Percentiles rank a stretch among this genome's conserved stretches.
Conservation (phyloP, 2,113 vertebrate genomes). For the Amazona guildingii region DNA sequence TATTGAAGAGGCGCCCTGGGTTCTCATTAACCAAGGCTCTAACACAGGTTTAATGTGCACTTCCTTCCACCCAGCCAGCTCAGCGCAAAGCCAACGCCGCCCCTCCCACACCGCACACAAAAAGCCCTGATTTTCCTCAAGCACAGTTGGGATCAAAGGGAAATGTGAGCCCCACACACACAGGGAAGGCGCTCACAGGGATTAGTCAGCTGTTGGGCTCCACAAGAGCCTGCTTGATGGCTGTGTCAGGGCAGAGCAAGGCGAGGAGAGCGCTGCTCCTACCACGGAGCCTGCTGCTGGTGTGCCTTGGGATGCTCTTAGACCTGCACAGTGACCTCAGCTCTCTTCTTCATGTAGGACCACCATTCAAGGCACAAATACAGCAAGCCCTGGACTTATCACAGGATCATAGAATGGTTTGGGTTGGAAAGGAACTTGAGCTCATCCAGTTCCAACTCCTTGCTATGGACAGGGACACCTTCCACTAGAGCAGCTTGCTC, state of each 20-base stretch:
- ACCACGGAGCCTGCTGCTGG: neutral
- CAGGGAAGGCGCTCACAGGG: neutral
- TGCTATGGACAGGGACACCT: neutral
- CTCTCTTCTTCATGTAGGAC: fast-evolving
- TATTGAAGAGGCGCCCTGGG: neutral
- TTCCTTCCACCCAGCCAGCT: slow-evolving; percentile 28
- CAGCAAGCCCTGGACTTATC: neutral
- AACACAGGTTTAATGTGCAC: neutral
- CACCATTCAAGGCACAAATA: neutral
- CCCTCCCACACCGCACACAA: neutral
- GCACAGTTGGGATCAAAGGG: neutral
- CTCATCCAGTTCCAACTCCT: neutral
- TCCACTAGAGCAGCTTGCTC: neutral
- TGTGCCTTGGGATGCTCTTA: neutral
- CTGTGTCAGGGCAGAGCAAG: neutral
- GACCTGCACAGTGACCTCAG: neutral
- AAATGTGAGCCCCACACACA: neutral
- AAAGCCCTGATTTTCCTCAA: neutral
- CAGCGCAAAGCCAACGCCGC: neutral
- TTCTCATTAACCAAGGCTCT: neutral
- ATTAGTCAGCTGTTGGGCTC: neutral
- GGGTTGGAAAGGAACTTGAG: neutral
- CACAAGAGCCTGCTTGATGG: neutral
- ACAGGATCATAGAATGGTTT: neutral
- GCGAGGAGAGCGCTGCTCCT: neutral